Evolutionary conservation across 2,113 vertebrate species (phyloP).

Genomic region (Narcine bancroftii): DNA sequence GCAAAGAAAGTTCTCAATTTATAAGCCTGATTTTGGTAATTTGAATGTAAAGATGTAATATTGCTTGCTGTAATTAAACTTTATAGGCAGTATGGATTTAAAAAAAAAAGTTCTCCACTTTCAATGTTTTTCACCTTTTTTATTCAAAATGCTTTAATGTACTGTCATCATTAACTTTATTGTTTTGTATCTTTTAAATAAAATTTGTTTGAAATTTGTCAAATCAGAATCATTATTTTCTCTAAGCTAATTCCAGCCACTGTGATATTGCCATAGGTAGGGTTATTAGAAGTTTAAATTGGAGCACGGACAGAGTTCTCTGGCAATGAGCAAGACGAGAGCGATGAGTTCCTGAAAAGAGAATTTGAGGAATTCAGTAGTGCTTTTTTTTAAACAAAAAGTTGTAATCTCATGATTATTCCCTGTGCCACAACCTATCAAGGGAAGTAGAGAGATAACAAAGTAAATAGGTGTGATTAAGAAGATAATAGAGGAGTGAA

Average conservation of each 20-base stretch:
- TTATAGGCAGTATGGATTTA: neutral
- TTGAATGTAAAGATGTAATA: constrained; percentile 14
- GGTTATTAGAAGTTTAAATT: neutral
- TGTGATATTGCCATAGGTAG: neutral
- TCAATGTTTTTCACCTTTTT: neutral
- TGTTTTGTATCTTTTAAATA: neutral
- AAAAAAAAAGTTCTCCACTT: neutral
- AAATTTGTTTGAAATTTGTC: neutral
- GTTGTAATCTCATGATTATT: too few relatives aligned
- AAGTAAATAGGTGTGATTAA: too few relatives aligned
- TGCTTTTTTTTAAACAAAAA: too few relatives aligned
- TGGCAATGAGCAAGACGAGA: too few relatives aligned
- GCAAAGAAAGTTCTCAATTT: constrained; percentile 18
- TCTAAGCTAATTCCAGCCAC: neutral
- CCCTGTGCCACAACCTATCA: too few relatives aligned
- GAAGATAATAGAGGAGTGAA: too few relatives aligned
- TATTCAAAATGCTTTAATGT: neutral
- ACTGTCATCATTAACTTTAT: neutral
- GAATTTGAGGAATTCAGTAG: too few relatives aligned
- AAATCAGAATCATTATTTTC: neutral
- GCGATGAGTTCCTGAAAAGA: too few relatives aligned
- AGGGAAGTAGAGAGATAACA: too few relatives aligned
- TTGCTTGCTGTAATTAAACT: neutral
- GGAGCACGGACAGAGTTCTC: neutral
- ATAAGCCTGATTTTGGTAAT: neutral